phyloP scores from a whole-genome alignment of 2,113 vertebrate genomes.

The Corapipo altera region DNA sequence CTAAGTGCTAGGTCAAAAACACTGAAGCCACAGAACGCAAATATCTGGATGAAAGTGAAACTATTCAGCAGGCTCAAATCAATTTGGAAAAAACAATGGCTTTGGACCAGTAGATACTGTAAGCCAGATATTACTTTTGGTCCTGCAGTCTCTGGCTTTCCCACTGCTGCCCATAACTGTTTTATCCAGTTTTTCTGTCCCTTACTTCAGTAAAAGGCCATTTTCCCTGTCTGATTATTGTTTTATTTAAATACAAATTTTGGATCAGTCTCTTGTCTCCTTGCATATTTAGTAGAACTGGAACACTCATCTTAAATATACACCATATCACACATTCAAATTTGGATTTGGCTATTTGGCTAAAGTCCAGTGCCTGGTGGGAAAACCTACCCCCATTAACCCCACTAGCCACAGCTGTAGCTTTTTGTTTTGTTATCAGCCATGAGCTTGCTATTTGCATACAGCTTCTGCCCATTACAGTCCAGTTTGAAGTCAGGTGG shows the following conservation, averaged over 20 bases:
- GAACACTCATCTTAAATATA: not conserved
- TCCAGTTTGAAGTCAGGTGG: not conserved
- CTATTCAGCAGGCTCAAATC: slow-evolving; percentile 12
- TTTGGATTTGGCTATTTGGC: not conserved
- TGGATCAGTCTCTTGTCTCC: not conserved
- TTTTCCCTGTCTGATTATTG: not conserved
- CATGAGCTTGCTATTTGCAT: not conserved
- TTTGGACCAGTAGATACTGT: not conserved
- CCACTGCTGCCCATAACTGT: not conserved
- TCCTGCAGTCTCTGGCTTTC: not conserved
- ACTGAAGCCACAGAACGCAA: slow-evolving; percentile 26
- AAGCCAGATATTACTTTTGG: not conserved
- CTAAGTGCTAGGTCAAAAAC: slow-evolving; percentile 16
- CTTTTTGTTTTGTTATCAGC: not conserved
- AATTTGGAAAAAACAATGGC: not conserved
- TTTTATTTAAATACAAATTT: not conserved
- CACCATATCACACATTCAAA: not conserved
- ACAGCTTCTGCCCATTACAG: not conserved
- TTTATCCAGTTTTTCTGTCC: not conserved
- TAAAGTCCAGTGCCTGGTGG: not conserved
- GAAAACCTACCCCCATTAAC: not conserved
- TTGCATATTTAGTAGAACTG: not conserved
- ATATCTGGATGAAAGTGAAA: not conserved
- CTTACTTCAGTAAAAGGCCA: not conserved
- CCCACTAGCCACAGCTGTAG: not conserved